Evolutionary conservation across 2,888 invertebrate genomes (phyloP), one percentile per base, ranked within the genome.

Genomic region (Caenorhabditis angaria): DNA sequence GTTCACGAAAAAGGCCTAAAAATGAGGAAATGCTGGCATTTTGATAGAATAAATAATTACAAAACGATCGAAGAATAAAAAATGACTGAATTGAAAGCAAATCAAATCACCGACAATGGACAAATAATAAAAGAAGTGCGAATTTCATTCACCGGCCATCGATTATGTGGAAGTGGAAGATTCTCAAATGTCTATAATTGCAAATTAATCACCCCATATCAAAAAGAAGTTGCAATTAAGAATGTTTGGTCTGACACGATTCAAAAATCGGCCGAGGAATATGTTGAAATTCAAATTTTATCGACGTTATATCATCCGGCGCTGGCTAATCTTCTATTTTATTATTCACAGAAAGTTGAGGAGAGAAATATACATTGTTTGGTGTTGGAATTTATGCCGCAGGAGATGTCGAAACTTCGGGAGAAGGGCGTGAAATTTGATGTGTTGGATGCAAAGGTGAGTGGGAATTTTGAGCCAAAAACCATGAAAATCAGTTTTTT

Each of bases 121-220:
- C n/a, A n/a, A 50, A 50, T 22, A 3, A 22, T 3, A 20, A 24
- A 50, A 24, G 18, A 24, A 50, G 50, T 50, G 5, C 50, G 2
- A 8, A 50, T 50, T 2, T 50, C 24, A 22, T 24, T 50, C 20
- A 50, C 4, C 5, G 76, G 63, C 8, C 68, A 65, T 12, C 50
- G 32, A 47, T 18, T 69, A 29, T 76, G 74, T 58, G 78, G 78
- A 24, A 80, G 75, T 61, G 83, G 83, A 20, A 77, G 81, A 12
- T 83, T 83, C 61, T 74, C 80, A 54, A 82, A 82, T 53, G 83
- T 83, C 28, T 83, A 80, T 60, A 59, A 61, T 14, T 77, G 77
- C n/a, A 61, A 51, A 24, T 28, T 82, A 63, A 71, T 56, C 0
- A n/a, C 61, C 0, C 83, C 83, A 4, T 29, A 54, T 22, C 35